phyloP scores from a whole-genome alignment of 2,113 vertebrate genomes.

The Callithrix jacchus region DNA sequence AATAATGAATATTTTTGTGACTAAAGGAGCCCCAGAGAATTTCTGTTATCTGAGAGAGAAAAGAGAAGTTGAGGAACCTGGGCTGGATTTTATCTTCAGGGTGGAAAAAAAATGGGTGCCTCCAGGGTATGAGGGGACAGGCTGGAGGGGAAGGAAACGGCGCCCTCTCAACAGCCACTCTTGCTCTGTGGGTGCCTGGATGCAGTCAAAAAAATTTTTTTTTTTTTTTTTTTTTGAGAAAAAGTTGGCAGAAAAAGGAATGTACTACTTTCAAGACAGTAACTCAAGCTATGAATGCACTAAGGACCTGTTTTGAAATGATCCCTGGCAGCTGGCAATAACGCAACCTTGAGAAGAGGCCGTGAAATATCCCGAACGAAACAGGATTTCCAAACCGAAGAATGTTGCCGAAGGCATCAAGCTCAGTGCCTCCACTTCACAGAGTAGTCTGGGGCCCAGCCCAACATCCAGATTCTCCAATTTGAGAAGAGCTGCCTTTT shows the following conservation, averaged over 20 bases:
- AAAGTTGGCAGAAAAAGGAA: neutral
- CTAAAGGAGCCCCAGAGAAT: neutral
- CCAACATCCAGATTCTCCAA: neutral
- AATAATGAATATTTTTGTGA: neutral
- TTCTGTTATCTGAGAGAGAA: neutral
- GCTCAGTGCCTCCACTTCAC: neutral
- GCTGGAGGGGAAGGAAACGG: neutral
- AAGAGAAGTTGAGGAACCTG: neutral
- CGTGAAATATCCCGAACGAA: neutral
- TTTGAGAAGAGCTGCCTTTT: neutral
- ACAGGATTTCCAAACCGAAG: neutral
- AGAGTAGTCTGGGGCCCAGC: neutral
- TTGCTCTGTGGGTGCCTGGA: fast-evolving
- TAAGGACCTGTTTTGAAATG: neutral
- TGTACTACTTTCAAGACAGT: neutral
- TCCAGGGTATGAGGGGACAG: neutral
- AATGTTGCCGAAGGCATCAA: neutral
- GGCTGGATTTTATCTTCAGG: neutral
- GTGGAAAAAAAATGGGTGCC: no score
- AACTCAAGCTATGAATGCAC: neutral
- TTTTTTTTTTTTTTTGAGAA: neutral
- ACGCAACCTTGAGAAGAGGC: neutral
- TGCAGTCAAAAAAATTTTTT: neutral
- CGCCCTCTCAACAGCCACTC: neutral
- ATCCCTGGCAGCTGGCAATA: neutral